Conservation (phyloP, 2,888 invertebrate genomes). For the Hermaeophaga mercurialis region DNA sequence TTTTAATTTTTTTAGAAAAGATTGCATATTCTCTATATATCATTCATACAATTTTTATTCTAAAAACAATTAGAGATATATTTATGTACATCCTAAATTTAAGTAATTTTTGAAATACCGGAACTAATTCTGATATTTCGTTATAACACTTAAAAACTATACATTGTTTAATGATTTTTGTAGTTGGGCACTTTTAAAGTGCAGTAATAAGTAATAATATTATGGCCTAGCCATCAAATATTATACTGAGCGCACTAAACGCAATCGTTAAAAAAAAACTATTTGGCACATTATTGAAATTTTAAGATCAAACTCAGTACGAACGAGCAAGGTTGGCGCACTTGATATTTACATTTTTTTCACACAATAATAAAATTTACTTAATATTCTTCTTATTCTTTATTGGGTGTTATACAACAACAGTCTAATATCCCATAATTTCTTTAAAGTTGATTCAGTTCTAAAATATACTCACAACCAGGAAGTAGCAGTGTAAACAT, state of each 20-base stretch:
- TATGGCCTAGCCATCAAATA: slow-evolving; percentile 54
- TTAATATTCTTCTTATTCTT: no score
- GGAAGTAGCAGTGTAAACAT: no score
- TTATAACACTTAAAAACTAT: slow-evolving; percentile 52
- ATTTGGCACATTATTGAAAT: slow-evolving; percentile 46
- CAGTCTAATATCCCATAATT: no score
- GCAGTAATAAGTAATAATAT: slow-evolving; percentile 47
- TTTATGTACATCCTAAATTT: slow-evolving; percentile 47
- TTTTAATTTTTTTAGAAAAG: slow-evolving; percentile 41
- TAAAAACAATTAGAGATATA: slow-evolving; percentile 44
- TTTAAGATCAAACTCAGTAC: slow-evolving; percentile 36
- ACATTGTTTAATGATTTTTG: slow-evolving; percentile 52
- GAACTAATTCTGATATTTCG: slow-evolving; percentile 31
- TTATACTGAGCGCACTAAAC: slow-evolving; percentile 50
- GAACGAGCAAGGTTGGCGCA: slow-evolving; percentile 5
- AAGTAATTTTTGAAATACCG: slow-evolving; percentile 37
- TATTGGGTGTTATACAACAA: no score
- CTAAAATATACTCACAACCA: no score
- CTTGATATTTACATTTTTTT: neutral
- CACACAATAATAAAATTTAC: no score
- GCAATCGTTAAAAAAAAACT: slow-evolving; percentile 34
- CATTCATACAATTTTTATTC: slow-evolving; percentile 46
- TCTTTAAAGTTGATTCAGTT: no score
- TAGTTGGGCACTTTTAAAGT: slow-evolving; percentile 56
- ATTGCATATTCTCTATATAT: slow-evolving; percentile 44